Conservation (phyloP, 2,888 invertebrate species). For the Clunio marinus region DNA sequence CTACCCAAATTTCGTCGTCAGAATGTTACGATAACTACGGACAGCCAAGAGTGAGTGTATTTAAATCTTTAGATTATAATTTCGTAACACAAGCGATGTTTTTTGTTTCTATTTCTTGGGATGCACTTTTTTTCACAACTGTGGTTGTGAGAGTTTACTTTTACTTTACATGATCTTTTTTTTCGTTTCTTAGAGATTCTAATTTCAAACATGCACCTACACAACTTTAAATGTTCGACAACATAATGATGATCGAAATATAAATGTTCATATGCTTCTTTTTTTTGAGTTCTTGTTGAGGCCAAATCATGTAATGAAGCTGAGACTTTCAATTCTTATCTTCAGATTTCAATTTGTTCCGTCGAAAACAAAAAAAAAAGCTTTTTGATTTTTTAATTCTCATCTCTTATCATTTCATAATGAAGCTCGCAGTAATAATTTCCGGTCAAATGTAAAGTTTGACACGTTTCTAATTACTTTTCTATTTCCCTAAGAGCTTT, state of each 20-base stretch:
- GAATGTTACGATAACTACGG: constrained; percentile 57
- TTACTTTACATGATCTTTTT: not conserved
- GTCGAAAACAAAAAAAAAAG: constrained; percentile 21
- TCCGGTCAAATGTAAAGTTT: constrained; percentile 32
- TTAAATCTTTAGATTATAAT: not conserved
- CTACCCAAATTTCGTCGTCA: constrained; percentile 39
- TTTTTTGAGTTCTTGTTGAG: constrained; percentile 9
- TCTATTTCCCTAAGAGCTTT: not conserved
- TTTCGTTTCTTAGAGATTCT: constrained; percentile 7
- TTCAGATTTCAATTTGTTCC: constrained; percentile 24
- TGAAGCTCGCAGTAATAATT: constrained; percentile 22
- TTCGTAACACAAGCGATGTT: not conserved
- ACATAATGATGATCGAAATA: constrained; percentile 12
- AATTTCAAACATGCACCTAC: constrained; percentile 26
- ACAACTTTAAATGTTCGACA: constrained; percentile 5
- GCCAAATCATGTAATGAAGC: constrained; percentile 7
- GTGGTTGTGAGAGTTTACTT: constrained; percentile 9
- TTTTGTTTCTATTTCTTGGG: not conserved
- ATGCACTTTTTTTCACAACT: constrained; percentile 12
- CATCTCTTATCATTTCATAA: constrained; percentile 39
- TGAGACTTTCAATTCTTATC: not conserved
- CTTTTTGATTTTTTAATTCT: constrained; percentile 32
- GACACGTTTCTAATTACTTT: not conserved
- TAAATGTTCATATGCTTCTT: constrained; percentile 11
- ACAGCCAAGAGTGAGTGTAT: constrained; percentile 54